Percentiles rank a stretch among this genome's conserved stretches.
Evolutionary conservation across 1,140 invertebrate species (phyloP).

Genomic region (Eumaeus atala): DNA sequence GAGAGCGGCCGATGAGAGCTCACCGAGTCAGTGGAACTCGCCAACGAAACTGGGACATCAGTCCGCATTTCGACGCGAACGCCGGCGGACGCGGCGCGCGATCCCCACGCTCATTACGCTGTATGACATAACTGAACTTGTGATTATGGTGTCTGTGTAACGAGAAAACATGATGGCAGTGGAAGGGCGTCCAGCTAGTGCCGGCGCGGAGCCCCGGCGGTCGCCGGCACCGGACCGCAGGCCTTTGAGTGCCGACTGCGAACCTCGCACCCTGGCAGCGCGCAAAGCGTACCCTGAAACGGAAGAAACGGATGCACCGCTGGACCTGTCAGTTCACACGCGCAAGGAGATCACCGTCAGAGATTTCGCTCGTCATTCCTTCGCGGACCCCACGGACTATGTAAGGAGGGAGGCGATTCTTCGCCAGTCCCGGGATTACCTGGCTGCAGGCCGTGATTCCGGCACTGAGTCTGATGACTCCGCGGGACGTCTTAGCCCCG

Average conservation of each 20-base stretch:
- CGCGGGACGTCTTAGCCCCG: constrained; percentile 75
- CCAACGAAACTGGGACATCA: constrained; percentile 67
- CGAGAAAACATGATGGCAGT: constrained; percentile 61
- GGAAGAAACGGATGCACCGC: constrained; percentile 72
- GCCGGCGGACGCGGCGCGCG: constrained; percentile 56
- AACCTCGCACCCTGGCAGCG: constrained; percentile 62
- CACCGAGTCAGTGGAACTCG: constrained; percentile 73
- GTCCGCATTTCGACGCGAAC: constrained; percentile 58
- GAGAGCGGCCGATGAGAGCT: constrained; percentile 61
- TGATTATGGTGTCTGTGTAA: constrained; percentile 60
- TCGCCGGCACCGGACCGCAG: constrained; percentile 45
- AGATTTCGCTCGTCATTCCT: constrained; percentile 65
- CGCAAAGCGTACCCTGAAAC: constrained; percentile 70
- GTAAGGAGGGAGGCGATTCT: constrained; percentile 64
- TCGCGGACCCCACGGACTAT: constrained; percentile 62
- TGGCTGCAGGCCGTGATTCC: constrained; percentile 76
- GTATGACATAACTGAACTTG: constrained; percentile 63
- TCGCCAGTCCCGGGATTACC: constrained; percentile 76
- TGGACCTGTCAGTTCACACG: constrained; percentile 76
- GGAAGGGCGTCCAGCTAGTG: constrained; percentile 56
- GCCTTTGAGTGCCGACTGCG: constrained; percentile 47
- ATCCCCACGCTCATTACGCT: constrained; percentile 49
- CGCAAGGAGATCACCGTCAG: constrained; percentile 66
- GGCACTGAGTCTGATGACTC: constrained; percentile 86
- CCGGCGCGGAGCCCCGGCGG: constrained; percentile 42